Evolutionary conservation across 2,888 invertebrate species (phyloP).

Genomic region (Scaptomyza cyrtandrae): DNA sequence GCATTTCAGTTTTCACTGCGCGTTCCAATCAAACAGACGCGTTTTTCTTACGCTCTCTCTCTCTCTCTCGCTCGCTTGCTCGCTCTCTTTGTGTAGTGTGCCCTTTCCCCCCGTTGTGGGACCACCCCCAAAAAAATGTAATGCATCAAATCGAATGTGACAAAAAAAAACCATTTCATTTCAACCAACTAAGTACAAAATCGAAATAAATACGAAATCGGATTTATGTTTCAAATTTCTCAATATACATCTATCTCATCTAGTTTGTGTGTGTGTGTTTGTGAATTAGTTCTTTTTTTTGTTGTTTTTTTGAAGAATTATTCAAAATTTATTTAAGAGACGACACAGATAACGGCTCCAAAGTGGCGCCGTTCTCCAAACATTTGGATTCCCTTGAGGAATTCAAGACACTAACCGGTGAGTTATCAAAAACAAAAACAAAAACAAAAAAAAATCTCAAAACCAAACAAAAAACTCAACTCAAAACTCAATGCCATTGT

Average conservation of each 20-base stretch:
- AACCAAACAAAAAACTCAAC: too few relatives aligned
- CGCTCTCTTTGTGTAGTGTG: background rate
- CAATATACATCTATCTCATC: too few relatives aligned
- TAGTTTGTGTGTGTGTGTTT: too few relatives aligned
- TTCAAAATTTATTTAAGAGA: constrained; percentile 77
- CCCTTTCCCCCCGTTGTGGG: too few relatives aligned
- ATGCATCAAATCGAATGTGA: constrained; percentile 3
- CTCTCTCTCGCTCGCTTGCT: background rate
- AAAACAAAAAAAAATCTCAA: background rate
- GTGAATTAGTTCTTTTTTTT: constrained; percentile 16
- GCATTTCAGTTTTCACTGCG: constrained; percentile 71
- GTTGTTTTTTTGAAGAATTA: constrained; percentile 17
- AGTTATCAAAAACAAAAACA: constrained; percentile 45
- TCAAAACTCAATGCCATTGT: background rate
- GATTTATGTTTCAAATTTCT: background rate
- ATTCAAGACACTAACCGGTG: constrained; percentile 79
- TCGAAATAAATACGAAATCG: too few relatives aligned
- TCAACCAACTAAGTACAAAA: background rate
- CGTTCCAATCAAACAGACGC: constrained; percentile 70
- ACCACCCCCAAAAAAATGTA: background rate
- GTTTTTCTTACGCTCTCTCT: constrained; percentile 21
- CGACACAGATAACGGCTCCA: constrained; percentile 74
- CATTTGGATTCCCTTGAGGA: constrained; percentile 83
- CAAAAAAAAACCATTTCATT: background rate
- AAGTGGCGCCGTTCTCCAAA: constrained; percentile 82